Evolutionary conservation across 2,888 invertebrate species (phyloP).

Genomic region (Oligia fasciuncula): DNA sequence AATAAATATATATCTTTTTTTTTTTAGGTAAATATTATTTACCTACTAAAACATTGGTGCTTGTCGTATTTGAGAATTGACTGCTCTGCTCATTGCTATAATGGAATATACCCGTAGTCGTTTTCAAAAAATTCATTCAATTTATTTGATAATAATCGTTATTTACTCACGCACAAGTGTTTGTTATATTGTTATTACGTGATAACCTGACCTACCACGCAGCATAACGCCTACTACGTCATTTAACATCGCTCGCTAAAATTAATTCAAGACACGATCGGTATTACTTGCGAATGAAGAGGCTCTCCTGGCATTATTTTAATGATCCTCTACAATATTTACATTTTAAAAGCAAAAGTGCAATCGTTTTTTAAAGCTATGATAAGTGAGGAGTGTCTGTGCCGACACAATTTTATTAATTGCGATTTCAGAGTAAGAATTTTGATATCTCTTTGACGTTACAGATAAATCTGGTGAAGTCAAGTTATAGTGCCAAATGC

Average conservation of each 20-base stretch:
- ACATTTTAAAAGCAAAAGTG: slow-evolving; percentile 44
- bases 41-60: not conserved
- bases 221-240: slow-evolving; percentile 32
- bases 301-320: slow-evolving; percentile 67
- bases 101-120: not conserved
- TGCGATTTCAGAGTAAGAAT: not conserved
- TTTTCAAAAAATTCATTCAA: not conserved
- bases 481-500: not conserved
- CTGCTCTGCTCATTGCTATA: not conserved
- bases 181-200: slow-evolving; percentile 34
- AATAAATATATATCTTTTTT: too few relatives aligned
- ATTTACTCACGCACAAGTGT: slow-evolving; percentile 17
- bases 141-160: slow-evolving; percentile 19
- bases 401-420: slow-evolving; percentile 3
- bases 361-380: slow-evolving; percentile 14
- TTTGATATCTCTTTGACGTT: not conserved
- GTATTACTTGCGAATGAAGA: slow-evolving; percentile 68
- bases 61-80: not conserved
- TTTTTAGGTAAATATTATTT: too few relatives aligned
- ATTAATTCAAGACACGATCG: slow-evolving; percentile 75
- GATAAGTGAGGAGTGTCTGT: not conserved
- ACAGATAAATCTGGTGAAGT: not conserved
- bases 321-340: slow-evolving; percentile 54
- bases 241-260: slow-evolving; percentile 46
- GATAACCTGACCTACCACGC: slow-evolving; percentile 22